These are phyloP conservation scores for Uropetala carovei DNA, from an alignment of 2,888 invertebrate genomes.

Conservation along the genomic window DNA sequence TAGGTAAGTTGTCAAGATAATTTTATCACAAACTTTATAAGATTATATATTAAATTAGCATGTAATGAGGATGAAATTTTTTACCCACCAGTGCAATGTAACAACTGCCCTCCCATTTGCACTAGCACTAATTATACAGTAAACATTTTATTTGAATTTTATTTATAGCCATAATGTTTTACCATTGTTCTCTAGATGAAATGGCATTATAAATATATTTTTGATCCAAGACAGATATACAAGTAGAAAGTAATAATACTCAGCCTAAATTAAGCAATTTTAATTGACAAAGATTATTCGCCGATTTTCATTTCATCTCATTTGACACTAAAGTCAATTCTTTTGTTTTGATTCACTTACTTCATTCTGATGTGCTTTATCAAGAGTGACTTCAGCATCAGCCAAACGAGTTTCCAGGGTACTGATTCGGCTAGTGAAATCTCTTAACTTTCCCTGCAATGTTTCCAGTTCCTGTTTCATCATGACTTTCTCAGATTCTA, in stretches of 20 bases:
- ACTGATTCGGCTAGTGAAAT: slow-evolving; percentile 76
- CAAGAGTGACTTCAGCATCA: slow-evolving; percentile 77
- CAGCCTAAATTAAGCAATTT: background rate
- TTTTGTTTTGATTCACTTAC: slow-evolving; percentile 69
- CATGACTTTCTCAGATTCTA: slow-evolving; percentile 74
- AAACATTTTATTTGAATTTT: too few relatives aligned
- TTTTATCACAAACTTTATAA: too few relatives aligned
- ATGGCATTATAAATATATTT: background rate
- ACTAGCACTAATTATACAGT: too few relatives aligned
- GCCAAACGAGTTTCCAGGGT: slow-evolving; percentile 78
- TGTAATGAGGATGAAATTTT: too few relatives aligned
- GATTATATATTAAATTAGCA: too few relatives aligned
- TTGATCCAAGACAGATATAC: background rate
- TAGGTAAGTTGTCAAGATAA: too few relatives aligned
- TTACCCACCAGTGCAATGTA: too few relatives aligned
- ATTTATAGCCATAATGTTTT: background rate
- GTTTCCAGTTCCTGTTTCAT: slow-evolving; percentile 76
- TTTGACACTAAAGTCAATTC: too few relatives aligned
- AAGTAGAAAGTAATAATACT: background rate
- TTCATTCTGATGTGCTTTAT: slow-evolving; percentile 77
- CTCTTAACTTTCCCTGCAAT: slow-evolving; percentile 77
- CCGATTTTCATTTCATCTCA: too few relatives aligned
- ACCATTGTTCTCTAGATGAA: background rate
- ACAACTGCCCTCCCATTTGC: too few relatives aligned
- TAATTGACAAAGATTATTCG: too few relatives aligned